Evolutionary conservation across 2,797 vertebrate species (phyloP).

Genomic region (Lacerta viridis): DNA sequence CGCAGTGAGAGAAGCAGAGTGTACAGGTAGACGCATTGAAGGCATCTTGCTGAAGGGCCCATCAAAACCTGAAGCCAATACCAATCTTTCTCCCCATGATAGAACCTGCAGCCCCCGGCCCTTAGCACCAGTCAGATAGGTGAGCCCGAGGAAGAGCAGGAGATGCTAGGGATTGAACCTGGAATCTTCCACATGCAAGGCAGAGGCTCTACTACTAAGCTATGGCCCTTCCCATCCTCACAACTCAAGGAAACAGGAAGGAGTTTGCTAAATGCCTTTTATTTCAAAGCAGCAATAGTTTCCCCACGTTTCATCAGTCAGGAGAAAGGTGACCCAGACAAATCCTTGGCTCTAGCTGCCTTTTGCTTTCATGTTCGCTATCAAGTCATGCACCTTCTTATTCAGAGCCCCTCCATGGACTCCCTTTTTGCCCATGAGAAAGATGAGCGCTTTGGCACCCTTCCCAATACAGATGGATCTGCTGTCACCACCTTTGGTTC

Average conservation of each 20-base stretch:
- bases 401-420: slow-evolving; percentile 73
- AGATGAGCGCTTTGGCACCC: slow-evolving; percentile 70
- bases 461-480: slow-evolving; percentile 71
- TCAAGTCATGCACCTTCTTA: slow-evolving; percentile 71
- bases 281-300: neutral
- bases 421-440: slow-evolving; percentile 74
- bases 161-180: too few species aligned
- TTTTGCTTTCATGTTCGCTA: slow-evolving; percentile 59
- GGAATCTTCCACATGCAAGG: too few species aligned
- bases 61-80: too few species aligned
- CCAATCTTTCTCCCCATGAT: too few species aligned
- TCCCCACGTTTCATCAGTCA: neutral
- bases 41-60: too few species aligned
- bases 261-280: slow-evolving; percentile 22
- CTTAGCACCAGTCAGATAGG: too few species aligned
- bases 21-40: too few species aligned
- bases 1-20: neutral
- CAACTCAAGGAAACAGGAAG: slow-evolving; percentile 15
- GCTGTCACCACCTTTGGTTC: slow-evolving; percentile 71
- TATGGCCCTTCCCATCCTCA: too few species aligned
- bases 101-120: too few species aligned
- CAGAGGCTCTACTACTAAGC: too few species aligned
- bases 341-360: slow-evolving; percentile 44
- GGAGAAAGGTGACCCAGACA: slow-evolving; percentile 4
- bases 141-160: too few species aligned